Conservation (phyloP, 2,113 vertebrate species). For the Pachypanchax playfairii region DNA sequence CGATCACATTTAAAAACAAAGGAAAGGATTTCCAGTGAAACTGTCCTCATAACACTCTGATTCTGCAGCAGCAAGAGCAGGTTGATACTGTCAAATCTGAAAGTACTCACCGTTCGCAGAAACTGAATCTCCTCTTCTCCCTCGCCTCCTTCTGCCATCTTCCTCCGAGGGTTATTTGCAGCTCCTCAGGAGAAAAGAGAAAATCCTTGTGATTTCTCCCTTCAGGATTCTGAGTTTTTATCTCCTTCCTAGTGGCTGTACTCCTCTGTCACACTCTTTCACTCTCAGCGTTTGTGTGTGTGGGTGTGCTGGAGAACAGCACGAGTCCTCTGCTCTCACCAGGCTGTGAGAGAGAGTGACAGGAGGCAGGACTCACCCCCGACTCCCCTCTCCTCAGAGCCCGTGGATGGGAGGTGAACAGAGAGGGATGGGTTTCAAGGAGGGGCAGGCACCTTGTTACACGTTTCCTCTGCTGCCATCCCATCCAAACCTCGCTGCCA, state of each 20-base stretch:
- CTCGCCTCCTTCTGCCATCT: constrained; percentile 92
- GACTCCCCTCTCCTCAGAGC: constrained; percentile 41
- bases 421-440: constrained; percentile 18
- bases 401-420: constrained; percentile 20
- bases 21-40: neutral
- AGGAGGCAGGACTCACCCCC: constrained; percentile 52
- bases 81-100: constrained; percentile 20
- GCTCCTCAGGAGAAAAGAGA: constrained; percentile 79
- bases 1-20: neutral
- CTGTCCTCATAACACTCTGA: constrained; percentile 3
- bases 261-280: constrained; percentile 37
- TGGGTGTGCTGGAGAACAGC: constrained; percentile 80
- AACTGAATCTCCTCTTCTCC: constrained; percentile 95
- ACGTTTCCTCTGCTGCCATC: constrained; percentile 52
- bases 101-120: constrained; percentile 88
- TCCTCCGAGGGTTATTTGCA: constrained; percentile 73
- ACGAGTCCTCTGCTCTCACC: constrained; percentile 79
- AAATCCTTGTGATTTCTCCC: constrained; percentile 66
- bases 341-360: constrained; percentile 78
- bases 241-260: constrained; percentile 16
- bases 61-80: constrained; percentile 19
- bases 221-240: constrained; percentile 33
- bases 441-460: constrained; percentile 57
- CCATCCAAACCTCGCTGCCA: constrained; percentile 47
- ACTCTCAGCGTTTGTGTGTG: constrained; percentile 58